Percentiles rank a stretch among this genome's conserved stretches.
Evolutionary conservation across 2,888 invertebrate species (phyloP).

Genomic region (Xanthia togata): DNA sequence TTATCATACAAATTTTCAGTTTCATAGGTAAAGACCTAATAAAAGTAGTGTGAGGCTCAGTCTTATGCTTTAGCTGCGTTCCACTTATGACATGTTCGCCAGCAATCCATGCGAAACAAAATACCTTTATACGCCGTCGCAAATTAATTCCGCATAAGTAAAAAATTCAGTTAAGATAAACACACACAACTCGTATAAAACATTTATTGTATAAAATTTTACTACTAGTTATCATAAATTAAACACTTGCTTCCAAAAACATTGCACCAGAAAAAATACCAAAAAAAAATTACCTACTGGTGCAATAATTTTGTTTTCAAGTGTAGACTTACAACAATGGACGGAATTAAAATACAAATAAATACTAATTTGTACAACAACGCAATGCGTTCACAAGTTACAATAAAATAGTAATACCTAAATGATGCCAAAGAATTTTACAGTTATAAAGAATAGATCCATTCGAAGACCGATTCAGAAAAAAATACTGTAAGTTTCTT

Average conservation of each 20-base stretch:
- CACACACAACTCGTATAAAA: conserved; percentile 23
- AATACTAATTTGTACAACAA: conserved; percentile 75
- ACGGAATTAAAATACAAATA: conserved; percentile 65
- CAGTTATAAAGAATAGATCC: background rate
- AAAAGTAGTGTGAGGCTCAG: too few relatives aligned
- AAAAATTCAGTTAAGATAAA: background rate
- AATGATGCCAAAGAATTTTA: conserved; percentile 15
- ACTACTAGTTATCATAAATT: conserved; percentile 52
- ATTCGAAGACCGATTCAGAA: background rate
- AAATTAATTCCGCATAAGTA: too few relatives aligned
- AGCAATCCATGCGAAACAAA: background rate
- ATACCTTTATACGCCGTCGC: background rate
- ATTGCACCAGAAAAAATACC: conserved; percentile 31
- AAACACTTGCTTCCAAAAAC: conserved; percentile 40
- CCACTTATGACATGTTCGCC: background rate
- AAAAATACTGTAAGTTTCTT: background rate
- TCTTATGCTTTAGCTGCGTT: background rate
- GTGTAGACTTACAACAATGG: conserved; percentile 44
- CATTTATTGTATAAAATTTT: conserved; percentile 54
- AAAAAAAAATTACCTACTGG: conserved; percentile 3
- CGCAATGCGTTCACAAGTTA: conserved; percentile 49
- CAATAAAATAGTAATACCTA: conserved; percentile 32
- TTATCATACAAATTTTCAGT: too few relatives aligned
- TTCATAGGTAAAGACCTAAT: too few relatives aligned
- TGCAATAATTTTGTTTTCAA: conserved; percentile 51